Evolutionary conservation across 1,140 invertebrate species (phyloP), one percentile per base, ranked within the genome.

Genomic region (Panagrolaimus sp.): DNA sequence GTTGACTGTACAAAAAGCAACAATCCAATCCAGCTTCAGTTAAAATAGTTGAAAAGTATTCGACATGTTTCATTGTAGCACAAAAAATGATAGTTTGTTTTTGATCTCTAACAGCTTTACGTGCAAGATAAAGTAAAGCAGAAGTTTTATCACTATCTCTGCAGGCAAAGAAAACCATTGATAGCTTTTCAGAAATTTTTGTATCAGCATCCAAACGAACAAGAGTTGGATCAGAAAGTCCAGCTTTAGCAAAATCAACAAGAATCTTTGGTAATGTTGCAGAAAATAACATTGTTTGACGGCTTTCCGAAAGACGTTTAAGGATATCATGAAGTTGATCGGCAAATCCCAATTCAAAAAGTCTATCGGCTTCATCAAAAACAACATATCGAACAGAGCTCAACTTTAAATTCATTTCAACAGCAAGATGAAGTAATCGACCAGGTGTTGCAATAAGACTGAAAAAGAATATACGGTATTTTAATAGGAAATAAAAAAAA

Each of bases 1-100:
- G 86, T 69, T 92, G 91, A 32, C 93, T 96, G 85, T 98, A 98
- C 43, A 96, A 90, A 78, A 90, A 95, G 0, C 91, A 91, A 73
- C 90, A 93, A 26, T 87, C 86, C 75, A 98, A 91, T 6, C 88
- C 89, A 6, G 90, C 89, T 83, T 88, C 85, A 72, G 89, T 88
- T 14, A 98, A 85, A 65, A 97, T 87, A 91, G 94, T 73, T 26
- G 78, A 76, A 17, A 81, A 47, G 52, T 94, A 95, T 85, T 99
- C 96, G 1, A 98, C 94, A 85, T 99, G 96, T 88, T 98, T 94
- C 87, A 93, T 94, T 0, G 96, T 98, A 8, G 94, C 92, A 24
- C 90, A 92, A 88, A 99, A 99, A 26, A 99, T 88, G 5, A 98
- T 89, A 24, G 92, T 94, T 82, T 63, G 84, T 58, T 65, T 45